Conservation (phyloP, 1,140 invertebrate genomes). For the Drosophila azteca region DNA sequence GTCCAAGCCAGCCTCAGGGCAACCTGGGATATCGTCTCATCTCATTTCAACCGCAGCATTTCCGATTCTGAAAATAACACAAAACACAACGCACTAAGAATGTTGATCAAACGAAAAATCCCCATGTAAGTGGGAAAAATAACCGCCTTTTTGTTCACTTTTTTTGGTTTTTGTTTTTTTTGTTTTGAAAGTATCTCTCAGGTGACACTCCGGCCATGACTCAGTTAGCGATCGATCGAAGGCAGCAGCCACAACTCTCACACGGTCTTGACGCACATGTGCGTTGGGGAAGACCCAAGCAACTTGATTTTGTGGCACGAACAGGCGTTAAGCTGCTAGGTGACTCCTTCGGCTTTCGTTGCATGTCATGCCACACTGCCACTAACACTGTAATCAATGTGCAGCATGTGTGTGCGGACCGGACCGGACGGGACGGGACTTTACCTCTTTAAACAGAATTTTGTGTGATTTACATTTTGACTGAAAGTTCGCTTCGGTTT, state of each 20-base stretch:
- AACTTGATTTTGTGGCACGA: constrained; percentile 42
- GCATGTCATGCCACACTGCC: constrained; percentile 12
- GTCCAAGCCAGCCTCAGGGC: background rate
- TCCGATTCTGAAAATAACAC: constrained; percentile 54
- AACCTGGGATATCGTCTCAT: constrained; percentile 3
- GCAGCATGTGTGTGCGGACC: constrained; percentile 1
- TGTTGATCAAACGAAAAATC: constrained; percentile 58
- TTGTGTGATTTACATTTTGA: constrained; percentile 47
- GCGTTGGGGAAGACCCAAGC: constrained; percentile 67
- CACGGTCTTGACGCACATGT: constrained; percentile 50
- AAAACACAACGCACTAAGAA: constrained; percentile 55
- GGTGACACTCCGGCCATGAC: constrained; percentile 50
- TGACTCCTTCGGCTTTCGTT: constrained; percentile 30
- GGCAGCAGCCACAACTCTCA: constrained; percentile 19
- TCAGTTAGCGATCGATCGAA: constrained; percentile 51
- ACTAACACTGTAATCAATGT: no score
- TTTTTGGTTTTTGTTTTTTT: constrained; percentile 32
- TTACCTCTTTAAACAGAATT: constrained; percentile 47
- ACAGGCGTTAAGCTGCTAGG: constrained; percentile 43
- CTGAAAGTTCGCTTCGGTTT: background rate
- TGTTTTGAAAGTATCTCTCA: constrained; percentile 65
- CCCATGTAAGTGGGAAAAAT: constrained; percentile 75
- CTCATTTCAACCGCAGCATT: constrained; percentile 49
- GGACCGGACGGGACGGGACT: constrained; percentile 30
- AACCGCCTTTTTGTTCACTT: constrained; percentile 30